These are phyloP conservation scores for Melipona beecheii DNA, from an alignment of 2,888 invertebrate species.

Conservation along the genomic window DNA sequence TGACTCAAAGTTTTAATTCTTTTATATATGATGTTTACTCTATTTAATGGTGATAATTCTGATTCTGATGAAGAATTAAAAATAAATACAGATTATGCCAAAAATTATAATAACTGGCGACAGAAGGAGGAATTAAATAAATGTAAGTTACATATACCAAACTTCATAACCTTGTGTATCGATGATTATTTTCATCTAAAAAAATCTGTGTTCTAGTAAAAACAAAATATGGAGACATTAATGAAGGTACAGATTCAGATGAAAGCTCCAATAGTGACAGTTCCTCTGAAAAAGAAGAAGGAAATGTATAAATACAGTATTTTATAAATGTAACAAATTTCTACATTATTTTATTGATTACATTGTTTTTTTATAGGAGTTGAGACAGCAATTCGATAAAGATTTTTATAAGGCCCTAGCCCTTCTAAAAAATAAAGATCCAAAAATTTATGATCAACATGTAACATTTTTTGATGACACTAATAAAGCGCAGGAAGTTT, in stretches of 20 bases:
- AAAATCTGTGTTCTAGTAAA: slow-evolving; percentile 86
- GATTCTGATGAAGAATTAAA: slow-evolving; percentile 85
- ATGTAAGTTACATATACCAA: slow-evolving; percentile 85
- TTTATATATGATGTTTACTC: slow-evolving; percentile 51
- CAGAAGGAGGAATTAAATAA: slow-evolving; percentile 94
- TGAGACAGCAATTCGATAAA: slow-evolving; percentile 90
- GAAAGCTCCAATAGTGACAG: slow-evolving; percentile 83
- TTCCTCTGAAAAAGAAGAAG: slow-evolving; percentile 88
- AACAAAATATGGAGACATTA: slow-evolving; percentile 89
- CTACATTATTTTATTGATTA: background rate
- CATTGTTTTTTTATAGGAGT: slow-evolving; percentile 81
- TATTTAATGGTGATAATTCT: slow-evolving; percentile 65
- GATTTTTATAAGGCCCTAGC: slow-evolving; percentile 95
- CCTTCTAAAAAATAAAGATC: slow-evolving; percentile 94
- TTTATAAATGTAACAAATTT: background rate
- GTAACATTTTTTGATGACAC: slow-evolving; percentile 88
- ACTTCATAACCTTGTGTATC: background rate
- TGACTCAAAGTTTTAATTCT: slow-evolving; percentile 1
- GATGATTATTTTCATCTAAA: slow-evolving; percentile 47
- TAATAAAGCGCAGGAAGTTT: slow-evolving; percentile 34
- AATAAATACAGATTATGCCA: slow-evolving; percentile 92
- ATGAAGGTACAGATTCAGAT: slow-evolving; percentile 82
- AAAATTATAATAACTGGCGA: slow-evolving; percentile 92
- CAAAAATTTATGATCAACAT: slow-evolving; percentile 93
- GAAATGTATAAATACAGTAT: slow-evolving; percentile 80